Base-by-base conservation (phyloP, 2,113 vertebrate genomes). In the Axis porcinus region DNA sequence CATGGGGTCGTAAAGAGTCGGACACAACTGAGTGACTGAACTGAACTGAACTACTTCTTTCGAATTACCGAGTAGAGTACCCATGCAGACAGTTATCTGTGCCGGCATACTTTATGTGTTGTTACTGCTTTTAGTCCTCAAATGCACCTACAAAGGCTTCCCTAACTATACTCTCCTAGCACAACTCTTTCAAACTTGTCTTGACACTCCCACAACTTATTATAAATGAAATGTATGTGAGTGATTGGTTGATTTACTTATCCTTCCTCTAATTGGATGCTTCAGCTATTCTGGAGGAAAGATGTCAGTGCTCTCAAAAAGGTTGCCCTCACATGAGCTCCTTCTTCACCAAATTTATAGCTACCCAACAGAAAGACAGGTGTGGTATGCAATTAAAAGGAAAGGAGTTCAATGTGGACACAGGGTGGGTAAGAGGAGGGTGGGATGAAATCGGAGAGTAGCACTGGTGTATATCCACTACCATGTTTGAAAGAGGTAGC, bases 51-150 rank as follows among this genome's bases (percentile, higher is more conserved):
- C 27, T 33, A 27, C 45, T 54, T 57, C 21, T 43, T 81, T 94
- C 2, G 6, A 27, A 14, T 79, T 40, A 62, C 70, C 0, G 27
- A 79, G 70, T 79, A 43, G 16, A n/a, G n/a, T 1, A 5, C n/a
- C 47, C 9, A 7, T 2, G 9, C 8, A 64, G 43, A 45, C 43
- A 45, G 28, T 33, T 13, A 54, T 33, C 50, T 40, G 6, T 54
- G 21, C n/a, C 25, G 17, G 19, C 28, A 19, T 33, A 16, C 13
- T 33, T 43, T 12, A 13, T n/a, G 45, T 27, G 13, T 33, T 43
- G 8, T 60, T 28, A 78, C 83, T 78, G 55, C 28, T 83, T 47
- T 58, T 11, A 25, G 60, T 70, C 86, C 86, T 76, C 64, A 47
- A 78, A 58, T 30, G 54, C 8, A 33, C 70, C 83, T 93, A 36